These are phyloP conservation scores for Sesia bembeciformis DNA, from an alignment of 2,888 invertebrate genomes.

Conservation along the genomic window DNA sequence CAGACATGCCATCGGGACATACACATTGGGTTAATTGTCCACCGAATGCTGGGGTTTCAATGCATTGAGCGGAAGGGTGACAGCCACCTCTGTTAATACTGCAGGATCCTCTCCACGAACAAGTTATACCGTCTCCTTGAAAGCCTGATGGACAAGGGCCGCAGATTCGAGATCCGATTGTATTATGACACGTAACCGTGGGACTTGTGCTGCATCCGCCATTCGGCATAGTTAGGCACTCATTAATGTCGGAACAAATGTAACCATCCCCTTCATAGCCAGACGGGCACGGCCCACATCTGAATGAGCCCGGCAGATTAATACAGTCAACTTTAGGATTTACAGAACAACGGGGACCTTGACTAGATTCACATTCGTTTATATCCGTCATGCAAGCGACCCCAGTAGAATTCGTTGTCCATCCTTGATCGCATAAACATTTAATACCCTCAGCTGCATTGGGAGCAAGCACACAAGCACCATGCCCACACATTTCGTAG, in stretches of 20 bases:
- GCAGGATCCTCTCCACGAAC: conserved; percentile 81
- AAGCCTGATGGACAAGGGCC: conserved; percentile 92
- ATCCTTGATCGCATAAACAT: conserved; percentile 91
- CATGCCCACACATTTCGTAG: conserved; percentile 90
- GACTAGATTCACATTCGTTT: conserved; percentile 92
- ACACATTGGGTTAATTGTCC: too few species aligned
- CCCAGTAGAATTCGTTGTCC: conserved; percentile 81
- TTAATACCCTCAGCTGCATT: conserved; percentile 77
- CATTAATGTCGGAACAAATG: too few species aligned
- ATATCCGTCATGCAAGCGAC: conserved; percentile 88
- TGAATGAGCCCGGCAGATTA: too few species aligned
- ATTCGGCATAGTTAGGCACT: conserved; percentile 85
- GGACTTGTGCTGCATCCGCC: conserved; percentile 92
- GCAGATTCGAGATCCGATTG: conserved; percentile 88
- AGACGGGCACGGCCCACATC: too few species aligned
- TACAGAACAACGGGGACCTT: too few species aligned
- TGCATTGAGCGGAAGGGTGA: conserved; percentile 83
- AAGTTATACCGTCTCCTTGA: conserved; percentile 86
- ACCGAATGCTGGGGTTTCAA: too few species aligned
- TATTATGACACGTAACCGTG: conserved; percentile 89
- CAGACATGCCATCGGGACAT: too few species aligned
- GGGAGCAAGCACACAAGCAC: conserved; percentile 82
- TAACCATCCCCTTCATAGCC: too few species aligned
- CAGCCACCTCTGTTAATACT: conserved; percentile 89
- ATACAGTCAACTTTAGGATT: too few species aligned